A percentile compares a stretch with the other conserved stretches of the same genome.
Evolutionary conservation across 64 coral and sea anemone genomes (phyloP).

Genomic region (Actinia tenebrosa): DNA sequence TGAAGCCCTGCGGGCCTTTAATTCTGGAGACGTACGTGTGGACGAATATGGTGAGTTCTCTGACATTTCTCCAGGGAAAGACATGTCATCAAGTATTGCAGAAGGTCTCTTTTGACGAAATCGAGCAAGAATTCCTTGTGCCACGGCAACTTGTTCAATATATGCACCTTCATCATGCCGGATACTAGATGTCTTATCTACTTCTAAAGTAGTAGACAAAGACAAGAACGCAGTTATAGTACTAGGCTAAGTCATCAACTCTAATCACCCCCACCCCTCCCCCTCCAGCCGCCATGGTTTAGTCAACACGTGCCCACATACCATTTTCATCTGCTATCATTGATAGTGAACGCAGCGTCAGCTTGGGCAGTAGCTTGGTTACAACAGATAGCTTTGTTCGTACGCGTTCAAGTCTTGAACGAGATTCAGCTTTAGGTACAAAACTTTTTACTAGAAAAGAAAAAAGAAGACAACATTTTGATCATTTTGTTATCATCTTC

Average conservation of each 20-base stretch:
- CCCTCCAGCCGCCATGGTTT: no score
- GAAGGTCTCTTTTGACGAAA: constrained; percentile 16
- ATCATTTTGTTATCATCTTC: no score
- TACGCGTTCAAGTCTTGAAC: constrained; percentile 50
- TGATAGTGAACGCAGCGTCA: constrained; percentile 34
- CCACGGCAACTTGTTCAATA: constrained; percentile 16
- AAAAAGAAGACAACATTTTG: not conserved
- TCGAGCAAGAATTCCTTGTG: constrained; percentile 24
- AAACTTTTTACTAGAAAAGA: constrained; percentile 50
- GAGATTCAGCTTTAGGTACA: constrained; percentile 68
- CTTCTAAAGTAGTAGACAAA: not conserved
- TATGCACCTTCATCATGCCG: not conserved
- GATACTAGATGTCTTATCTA: not conserved
- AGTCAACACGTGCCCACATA: not conserved
- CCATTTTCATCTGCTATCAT: constrained; percentile 10
- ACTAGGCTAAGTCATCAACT: no score
- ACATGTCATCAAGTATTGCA: not conserved
- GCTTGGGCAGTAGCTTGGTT: constrained; percentile 53
- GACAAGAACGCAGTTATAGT: not conserved
- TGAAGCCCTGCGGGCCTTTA: not conserved
- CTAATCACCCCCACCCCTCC: no score
- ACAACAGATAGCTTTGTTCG: constrained; percentile 65
- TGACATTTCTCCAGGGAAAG: not conserved
- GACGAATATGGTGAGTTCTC: not conserved
- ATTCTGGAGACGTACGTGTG: not conserved